These are phyloP conservation scores for Echinops telfairi DNA, from an alignment of 2,113 vertebrate genomes.

Conservation along the genomic window DNA sequence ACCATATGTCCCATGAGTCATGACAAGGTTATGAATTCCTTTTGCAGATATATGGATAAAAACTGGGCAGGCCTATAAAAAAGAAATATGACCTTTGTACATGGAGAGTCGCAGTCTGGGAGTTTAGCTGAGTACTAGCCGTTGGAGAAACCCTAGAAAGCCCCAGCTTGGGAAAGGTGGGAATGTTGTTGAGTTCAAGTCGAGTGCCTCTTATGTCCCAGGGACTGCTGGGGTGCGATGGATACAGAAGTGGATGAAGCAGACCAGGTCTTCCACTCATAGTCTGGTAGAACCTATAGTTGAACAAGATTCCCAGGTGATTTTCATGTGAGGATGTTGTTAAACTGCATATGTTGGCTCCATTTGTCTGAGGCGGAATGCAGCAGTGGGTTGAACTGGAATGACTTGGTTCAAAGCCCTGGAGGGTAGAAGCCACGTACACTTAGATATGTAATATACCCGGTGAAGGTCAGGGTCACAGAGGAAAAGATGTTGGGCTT, in stretches of 20 bases:
- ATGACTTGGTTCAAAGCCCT: too few species aligned
- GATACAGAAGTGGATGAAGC: not conserved
- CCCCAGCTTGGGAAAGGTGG: not conserved
- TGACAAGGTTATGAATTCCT: not conserved
- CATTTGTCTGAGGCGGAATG: too few species aligned
- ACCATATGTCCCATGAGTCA: not conserved
- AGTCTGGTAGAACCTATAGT: not conserved
- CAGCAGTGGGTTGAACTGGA: too few species aligned
- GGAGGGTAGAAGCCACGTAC: not conserved
- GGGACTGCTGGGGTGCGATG: not conserved
- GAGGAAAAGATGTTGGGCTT: not conserved
- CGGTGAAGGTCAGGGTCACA: not conserved
- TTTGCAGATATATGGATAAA: not conserved
- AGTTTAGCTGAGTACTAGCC: not conserved
- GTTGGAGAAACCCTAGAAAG: not conserved
- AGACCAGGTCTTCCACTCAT: not conserved
- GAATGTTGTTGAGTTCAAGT: not conserved
- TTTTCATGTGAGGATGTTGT: too few species aligned
- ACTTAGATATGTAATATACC: rapidly evolving
- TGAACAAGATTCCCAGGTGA: too few species aligned
- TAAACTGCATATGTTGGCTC: too few species aligned
- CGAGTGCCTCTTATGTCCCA: not conserved
- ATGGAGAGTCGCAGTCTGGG: not conserved
- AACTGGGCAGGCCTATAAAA: not conserved
- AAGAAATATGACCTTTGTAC: not conserved